These are phyloP conservation scores for Myodes glareolus DNA, from an alignment of 2,113 vertebrate species.

Conservation along the genomic window DNA sequence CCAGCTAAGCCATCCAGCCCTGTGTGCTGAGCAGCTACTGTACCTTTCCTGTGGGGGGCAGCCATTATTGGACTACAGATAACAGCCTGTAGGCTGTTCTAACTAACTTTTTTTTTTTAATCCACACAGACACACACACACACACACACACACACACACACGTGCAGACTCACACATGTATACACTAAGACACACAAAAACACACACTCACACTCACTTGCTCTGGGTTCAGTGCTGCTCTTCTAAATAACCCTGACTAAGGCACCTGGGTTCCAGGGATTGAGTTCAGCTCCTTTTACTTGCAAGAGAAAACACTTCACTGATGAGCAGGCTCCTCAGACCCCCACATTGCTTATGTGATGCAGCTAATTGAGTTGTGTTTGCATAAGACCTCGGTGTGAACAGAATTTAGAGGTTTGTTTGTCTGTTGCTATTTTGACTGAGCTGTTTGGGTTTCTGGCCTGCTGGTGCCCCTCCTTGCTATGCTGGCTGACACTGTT, in stretches of 20 bases:
- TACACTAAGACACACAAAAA: not conserved
- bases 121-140: no score
- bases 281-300: not conserved
- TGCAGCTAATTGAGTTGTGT: not conserved
- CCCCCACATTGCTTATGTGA: not conserved
- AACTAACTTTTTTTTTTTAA: not conserved
- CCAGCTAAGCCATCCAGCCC: not conserved
- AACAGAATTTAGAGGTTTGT: not conserved
- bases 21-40: not conserved
- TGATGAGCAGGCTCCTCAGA: not conserved
- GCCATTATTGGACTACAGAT: not conserved
- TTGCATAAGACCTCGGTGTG: not conserved
- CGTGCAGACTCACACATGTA: no score
- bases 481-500: rapidly evolving
- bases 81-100: no score
- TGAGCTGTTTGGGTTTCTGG: not conserved
- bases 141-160: no score
- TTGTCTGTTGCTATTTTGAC: not conserved
- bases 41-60: not conserved
- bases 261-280: not conserved
- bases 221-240: not conserved
- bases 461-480: not conserved
- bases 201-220: no score
- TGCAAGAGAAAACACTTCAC: not conserved
- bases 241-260: not conserved